A percentile compares a stretch with the other conserved stretches of the same genome.
phyloP scores from a whole-genome alignment of 2,888 invertebrate species.

The Smittia sp. region DNA sequence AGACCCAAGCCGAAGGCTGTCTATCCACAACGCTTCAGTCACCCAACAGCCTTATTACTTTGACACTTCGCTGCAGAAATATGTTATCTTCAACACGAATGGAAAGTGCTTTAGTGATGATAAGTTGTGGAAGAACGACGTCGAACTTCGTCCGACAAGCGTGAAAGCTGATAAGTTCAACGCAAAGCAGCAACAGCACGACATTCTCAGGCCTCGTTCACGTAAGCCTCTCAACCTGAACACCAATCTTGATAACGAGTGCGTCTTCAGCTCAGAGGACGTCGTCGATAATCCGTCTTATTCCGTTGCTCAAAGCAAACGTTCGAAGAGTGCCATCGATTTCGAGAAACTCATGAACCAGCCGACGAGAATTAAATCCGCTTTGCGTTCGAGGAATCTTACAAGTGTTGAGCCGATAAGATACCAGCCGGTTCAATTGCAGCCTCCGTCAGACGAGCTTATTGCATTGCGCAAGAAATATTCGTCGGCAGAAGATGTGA shows the following conservation, averaged over 20 bases:
- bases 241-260: slow-evolving; percentile 46
- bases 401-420: slow-evolving; percentile 49
- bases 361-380: slow-evolving; percentile 9
- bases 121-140: slow-evolving; percentile 50
- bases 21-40: slow-evolving; percentile 52
- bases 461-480: slow-evolving; percentile 41
- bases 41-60: slow-evolving; percentile 38
- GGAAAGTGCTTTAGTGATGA: slow-evolving; percentile 54
- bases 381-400: slow-evolving; percentile 40
- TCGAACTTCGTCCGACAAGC: slow-evolving; percentile 46
- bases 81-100: slow-evolving; percentile 42
- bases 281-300: slow-evolving; percentile 42
- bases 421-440: slow-evolving; percentile 43
- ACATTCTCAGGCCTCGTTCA: slow-evolving; percentile 58
- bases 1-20: slow-evolving; percentile 63
- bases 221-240: slow-evolving; percentile 70
- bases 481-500: slow-evolving; percentile 41
- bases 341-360: slow-evolving; percentile 33
- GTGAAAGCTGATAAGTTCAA: slow-evolving; percentile 41
- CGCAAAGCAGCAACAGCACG: slow-evolving; percentile 48
- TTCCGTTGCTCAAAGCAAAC: slow-evolving; percentile 42
- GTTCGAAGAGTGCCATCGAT: slow-evolving; percentile 37
- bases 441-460: slow-evolving; percentile 51
- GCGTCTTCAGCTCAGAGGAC: slow-evolving; percentile 53
- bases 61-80: slow-evolving; percentile 33